Base-by-base conservation (phyloP, 2,113 vertebrate species). In the Ivindomyrus marchei region DNA sequence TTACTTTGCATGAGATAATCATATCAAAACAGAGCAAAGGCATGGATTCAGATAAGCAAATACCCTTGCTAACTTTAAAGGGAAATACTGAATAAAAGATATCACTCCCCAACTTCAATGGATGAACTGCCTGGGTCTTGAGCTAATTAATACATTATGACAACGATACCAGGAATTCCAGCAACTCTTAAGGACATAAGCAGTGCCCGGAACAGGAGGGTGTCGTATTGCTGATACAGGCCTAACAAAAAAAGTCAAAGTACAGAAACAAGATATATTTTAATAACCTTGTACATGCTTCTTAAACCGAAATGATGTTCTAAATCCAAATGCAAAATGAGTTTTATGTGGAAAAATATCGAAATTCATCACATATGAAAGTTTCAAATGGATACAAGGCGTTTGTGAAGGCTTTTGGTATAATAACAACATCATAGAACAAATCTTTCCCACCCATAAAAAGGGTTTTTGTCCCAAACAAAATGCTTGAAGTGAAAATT, bases 1-100 rank as follows among this genome's bases (percentile, higher is more conserved):
- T 47, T 46, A 45, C 89, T 84, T 90, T 85, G 19, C 77, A 90
- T 42, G 91, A 90, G 87, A 88, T 49, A 88, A 88, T 58, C n/a
- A 46, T 74, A 88, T 47, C 24, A 88, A 27, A 24, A 58, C 88
- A 74, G 27, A 47, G 31, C n/a, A 74, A 42, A 31, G 77, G 42
- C 58, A 50, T 66, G 62, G 45, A 88, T 49, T 77, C 88, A 58
- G 58, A 74, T 88, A 58, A 88, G 88, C n/a, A 58, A 88, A 77
- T 46, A 45, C 53, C 21, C 56, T 24, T 27, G 56, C 66, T 70
- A 88, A 24, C 45, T 36, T 42, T 31, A 19, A 74, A 46, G 42
- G 88, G 46, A 27, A 46, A 46, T 13, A 19, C 13, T 74, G 45
- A 74, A 66, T 46, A 74, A 88, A 88, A 74, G 27, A 74, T 49